Evolutionary conservation across 2,888 invertebrate genomes (phyloP), one percentile per base, ranked within the genome.

Genomic region (Crematogaster levior): DNA sequence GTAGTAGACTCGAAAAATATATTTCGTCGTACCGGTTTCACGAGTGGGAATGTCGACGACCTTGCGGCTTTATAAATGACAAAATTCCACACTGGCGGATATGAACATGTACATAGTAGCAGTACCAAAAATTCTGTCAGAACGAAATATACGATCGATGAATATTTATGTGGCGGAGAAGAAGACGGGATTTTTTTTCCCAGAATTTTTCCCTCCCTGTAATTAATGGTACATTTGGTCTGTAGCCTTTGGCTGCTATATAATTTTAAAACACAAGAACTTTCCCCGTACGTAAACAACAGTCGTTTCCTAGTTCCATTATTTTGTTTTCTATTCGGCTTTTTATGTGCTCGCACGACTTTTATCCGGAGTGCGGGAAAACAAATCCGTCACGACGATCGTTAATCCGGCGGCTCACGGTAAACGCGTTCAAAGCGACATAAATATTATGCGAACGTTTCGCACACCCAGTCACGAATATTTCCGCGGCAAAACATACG

Each of bases 331-430:
- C 43, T 18, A n/a, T 46, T 18, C 65, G 30, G 30, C 15, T 34
- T 56, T 77, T 68, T 77, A n/a, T 15, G 15, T 53, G 43, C 43
- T 43, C 56, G 43, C 53, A 15, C 77, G 77, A 68, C 43, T 77
- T 66, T 51, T 56, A 68, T 56, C 70, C 77, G 18, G 51, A 58
- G 30, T 46, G 30, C 77, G 68, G 56, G 30, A 70, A 70, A 70
- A 79, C 77, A 79, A 75, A 66, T 75, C 75, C 51, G 70, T 70
- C 70, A 70, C 70, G 70, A 79, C 56, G 53, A 70, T 70, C 77
- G 68, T 77, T 77, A 77, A 77, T 68, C 43, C 48, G n/a, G n/a
- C n/a, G 56, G n/a, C 70, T 56, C 70, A 46, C 56, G 46, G 68
- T 51, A 15, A 65, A 68, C 68, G 40, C 48, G 46, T 24, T 74